A percentile compares a stretch with the other conserved stretches of the same genome.
Evolutionary conservation across 2,888 invertebrate genomes (phyloP).

Genomic region (Dynastes tityus): DNA sequence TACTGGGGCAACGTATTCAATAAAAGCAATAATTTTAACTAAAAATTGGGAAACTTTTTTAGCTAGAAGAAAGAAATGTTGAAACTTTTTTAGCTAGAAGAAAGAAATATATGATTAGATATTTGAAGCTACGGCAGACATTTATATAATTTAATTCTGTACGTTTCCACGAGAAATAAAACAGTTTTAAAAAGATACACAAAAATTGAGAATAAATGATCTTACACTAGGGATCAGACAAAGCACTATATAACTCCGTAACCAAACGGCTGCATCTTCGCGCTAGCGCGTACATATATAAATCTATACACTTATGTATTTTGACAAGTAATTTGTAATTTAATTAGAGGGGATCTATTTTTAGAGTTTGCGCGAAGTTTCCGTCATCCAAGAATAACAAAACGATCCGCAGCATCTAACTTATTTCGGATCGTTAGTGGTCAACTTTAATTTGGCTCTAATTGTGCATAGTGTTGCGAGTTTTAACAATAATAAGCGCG

Average conservation of each 20-base stretch:
- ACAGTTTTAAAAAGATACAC: constrained; percentile 21
- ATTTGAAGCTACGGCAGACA: neutral
- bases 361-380: constrained; percentile 32
- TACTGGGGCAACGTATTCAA: no score
- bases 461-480: constrained; percentile 31
- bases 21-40: no score
- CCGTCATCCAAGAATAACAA: constrained; percentile 25
- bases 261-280: constrained; percentile 34
- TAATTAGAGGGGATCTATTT: constrained; percentile 39
- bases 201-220: constrained; percentile 30
- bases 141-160: constrained; percentile 12
- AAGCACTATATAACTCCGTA: constrained; percentile 41
- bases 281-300: constrained; percentile 36
- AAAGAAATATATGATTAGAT: neutral
- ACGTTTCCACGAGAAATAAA: neutral
- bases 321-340: constrained; percentile 46
- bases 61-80: no score
- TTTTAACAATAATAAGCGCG: constrained; percentile 21
- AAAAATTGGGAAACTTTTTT: no score
- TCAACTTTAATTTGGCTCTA: constrained; percentile 32
- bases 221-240: constrained; percentile 16
- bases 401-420: neutral
- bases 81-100: neutral
- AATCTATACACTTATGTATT: constrained; percentile 42
- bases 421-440: constrained; percentile 21